phyloP scores from a whole-genome alignment of 2,797 vertebrate species.

The Botia kubotai region DNA sequence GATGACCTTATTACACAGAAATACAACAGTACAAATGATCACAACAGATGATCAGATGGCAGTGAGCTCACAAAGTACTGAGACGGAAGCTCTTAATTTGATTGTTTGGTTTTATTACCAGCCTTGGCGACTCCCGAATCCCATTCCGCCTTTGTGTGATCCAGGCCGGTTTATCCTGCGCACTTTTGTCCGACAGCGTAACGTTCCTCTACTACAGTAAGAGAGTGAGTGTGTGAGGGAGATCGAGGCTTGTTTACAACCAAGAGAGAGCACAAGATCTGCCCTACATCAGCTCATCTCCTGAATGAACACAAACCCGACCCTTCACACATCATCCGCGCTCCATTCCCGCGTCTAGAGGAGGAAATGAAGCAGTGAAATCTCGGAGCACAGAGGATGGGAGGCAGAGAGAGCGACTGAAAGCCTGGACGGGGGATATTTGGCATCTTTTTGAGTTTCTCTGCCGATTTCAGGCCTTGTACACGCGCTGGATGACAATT shows the following conservation, averaged over 20 bases:
- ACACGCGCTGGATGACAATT: background rate
- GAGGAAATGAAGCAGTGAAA: constrained; percentile 31
- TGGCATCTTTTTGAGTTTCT: constrained; percentile 43
- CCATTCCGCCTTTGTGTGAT: background rate
- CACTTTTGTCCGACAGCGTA: constrained; percentile 63
- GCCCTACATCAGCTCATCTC: too few relatives aligned
- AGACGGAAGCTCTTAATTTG: too few relatives aligned
- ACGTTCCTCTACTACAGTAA: constrained; percentile 44
- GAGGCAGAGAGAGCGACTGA: constrained; percentile 38
- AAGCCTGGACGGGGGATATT: constrained; percentile 24
- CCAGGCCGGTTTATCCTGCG: constrained; percentile 64
- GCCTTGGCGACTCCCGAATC: background rate
- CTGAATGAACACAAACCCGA: background rate
- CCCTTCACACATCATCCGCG: background rate
- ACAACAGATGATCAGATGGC: too few relatives aligned
- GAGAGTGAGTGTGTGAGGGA: constrained; percentile 57
- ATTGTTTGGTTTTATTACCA: too few relatives aligned
- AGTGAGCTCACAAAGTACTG: too few relatives aligned
- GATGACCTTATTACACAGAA: too few relatives aligned
- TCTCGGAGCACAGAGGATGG: constrained; percentile 38
- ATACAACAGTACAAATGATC: too few relatives aligned
- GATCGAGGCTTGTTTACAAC: constrained; percentile 80
- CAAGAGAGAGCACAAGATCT: constrained; percentile 26
- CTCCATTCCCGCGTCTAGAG: background rate
- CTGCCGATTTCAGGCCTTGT: constrained; percentile 1